A percentile compares a stretch with the other conserved stretches of the same genome.
Evolutionary conservation across 2,797 vertebrate species (phyloP).

Genomic region (Okamejei kenojei): DNA sequence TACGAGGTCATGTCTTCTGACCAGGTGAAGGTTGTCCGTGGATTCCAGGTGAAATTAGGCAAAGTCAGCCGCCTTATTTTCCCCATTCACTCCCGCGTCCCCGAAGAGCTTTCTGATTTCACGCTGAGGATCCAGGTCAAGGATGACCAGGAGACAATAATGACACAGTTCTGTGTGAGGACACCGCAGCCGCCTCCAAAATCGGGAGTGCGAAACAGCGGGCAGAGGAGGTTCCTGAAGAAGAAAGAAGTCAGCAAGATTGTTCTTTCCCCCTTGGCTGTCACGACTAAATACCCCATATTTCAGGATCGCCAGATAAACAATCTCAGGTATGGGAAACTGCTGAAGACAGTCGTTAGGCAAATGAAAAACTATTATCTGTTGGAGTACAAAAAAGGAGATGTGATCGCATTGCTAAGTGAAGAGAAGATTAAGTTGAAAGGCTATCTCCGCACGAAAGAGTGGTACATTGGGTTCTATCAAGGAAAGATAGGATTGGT

Average conservation of each 20-base stretch:
- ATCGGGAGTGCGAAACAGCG: slow-evolving; percentile 56
- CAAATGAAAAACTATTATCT: slow-evolving; percentile 90
- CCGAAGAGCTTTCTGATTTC: slow-evolving; percentile 78
- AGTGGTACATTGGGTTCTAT: slow-evolving; percentile 96
- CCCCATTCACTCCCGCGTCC: slow-evolving; percentile 69
- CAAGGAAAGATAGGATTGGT: slow-evolving; percentile 86
- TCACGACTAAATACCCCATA: slow-evolving; percentile 74
- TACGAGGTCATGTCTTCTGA: slow-evolving; percentile 75
- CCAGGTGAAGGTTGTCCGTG: slow-evolving; percentile 69
- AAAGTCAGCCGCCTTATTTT: slow-evolving; percentile 85
- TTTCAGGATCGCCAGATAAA: slow-evolving; percentile 83
- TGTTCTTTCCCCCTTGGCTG: slow-evolving; percentile 79
- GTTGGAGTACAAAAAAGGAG: slow-evolving; percentile 93
- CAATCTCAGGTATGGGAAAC: slow-evolving; percentile 80
- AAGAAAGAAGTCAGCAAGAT: slow-evolving; percentile 92
- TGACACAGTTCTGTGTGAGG: slow-evolving; percentile 92
- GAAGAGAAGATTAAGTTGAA: slow-evolving; percentile 88
- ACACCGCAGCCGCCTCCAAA: slow-evolving; percentile 82
- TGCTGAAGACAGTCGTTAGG: slow-evolving; percentile 86
- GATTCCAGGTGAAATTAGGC: slow-evolving; percentile 86
- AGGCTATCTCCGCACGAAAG: slow-evolving; percentile 90
- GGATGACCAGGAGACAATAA: slow-evolving; percentile 73
- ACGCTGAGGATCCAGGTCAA: slow-evolving; percentile 85
- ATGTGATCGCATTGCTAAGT: slow-evolving; percentile 79
- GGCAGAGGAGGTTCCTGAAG: slow-evolving; percentile 84